Evolutionary conservation across 1,140 invertebrate genomes (phyloP).

Genomic region (Lepidurus couesii): DNA sequence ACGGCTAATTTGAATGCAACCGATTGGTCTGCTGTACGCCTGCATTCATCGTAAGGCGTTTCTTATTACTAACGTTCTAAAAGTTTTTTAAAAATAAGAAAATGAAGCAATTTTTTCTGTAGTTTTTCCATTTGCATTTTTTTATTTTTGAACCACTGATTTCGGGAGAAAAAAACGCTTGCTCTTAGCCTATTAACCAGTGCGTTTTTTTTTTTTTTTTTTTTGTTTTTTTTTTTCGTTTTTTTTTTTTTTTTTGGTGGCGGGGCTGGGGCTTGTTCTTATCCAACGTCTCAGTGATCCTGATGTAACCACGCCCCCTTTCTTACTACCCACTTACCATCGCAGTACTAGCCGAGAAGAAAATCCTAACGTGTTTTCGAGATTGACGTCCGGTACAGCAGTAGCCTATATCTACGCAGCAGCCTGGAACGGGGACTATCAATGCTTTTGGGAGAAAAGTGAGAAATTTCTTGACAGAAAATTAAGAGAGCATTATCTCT

Average conservation of each 20-base stretch:
- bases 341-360: slow-evolving; percentile 60
- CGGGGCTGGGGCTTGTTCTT: slow-evolving; percentile 25
- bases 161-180: neutral
- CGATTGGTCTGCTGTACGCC: slow-evolving; percentile 24
- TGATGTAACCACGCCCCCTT: slow-evolving; percentile 50
- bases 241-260: slow-evolving; percentile 40
- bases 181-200: slow-evolving; percentile 31
- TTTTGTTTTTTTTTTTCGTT: no score
- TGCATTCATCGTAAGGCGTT: slow-evolving; percentile 20
- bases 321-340: slow-evolving; percentile 58
- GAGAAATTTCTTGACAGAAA: slow-evolving; percentile 33
- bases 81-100: neutral
- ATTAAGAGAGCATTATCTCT: no score
- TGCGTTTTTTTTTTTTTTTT: no score
- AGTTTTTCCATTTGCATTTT: slow-evolving; percentile 25
- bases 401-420: slow-evolving; percentile 47
- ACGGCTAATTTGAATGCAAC: slow-evolving; percentile 33
- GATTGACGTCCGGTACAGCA: slow-evolving; percentile 62
- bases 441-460: slow-evolving; percentile 60
- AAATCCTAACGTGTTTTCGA: slow-evolving; percentile 66
- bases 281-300: slow-evolving; percentile 29
- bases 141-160: neutral
- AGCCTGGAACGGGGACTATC: slow-evolving; percentile 58
- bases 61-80: slow-evolving; percentile 28
- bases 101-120: neutral